Conservation (phyloP, 2,888 invertebrate genomes). For the Leistus spinibarbis region DNA sequence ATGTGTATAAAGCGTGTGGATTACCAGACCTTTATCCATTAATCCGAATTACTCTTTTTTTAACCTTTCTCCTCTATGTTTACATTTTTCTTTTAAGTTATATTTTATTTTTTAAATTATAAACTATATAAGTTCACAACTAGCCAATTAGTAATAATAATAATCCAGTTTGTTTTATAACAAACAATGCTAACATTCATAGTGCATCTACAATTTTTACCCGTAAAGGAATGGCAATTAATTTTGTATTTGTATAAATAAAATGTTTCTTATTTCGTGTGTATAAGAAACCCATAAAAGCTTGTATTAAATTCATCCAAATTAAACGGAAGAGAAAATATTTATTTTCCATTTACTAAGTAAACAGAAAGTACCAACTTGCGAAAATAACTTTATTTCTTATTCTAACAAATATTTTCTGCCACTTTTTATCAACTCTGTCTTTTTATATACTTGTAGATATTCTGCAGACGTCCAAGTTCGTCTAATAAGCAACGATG, state of each 20-base stretch:
- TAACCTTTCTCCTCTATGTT: too few relatives aligned
- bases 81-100: too few relatives aligned
- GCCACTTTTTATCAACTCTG: constrained; percentile 8
- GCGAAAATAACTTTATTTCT: neutral
- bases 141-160: too few relatives aligned
- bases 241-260: neutral
- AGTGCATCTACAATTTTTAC: too few relatives aligned
- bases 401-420: neutral
- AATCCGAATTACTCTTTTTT: too few relatives aligned
- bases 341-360: neutral
- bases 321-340: neutral
- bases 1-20: too few relatives aligned
- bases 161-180: too few relatives aligned
- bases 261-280: too few relatives aligned
- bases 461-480: constrained; percentile 27
- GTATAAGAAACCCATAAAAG: neutral
- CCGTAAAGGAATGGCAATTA: neutral
- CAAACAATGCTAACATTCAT: too few relatives aligned
- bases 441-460: constrained; percentile 14
- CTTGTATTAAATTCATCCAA: neutral
- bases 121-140: too few relatives aligned
- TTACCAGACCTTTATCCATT: too few relatives aligned
- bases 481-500: constrained; percentile 46
- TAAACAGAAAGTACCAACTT: neutral
- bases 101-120: too few relatives aligned